Base-by-base conservation (phyloP, 30 jellyfish, hydroid and myxozoan genomes). In the Morbakka virulenta region DNA sequence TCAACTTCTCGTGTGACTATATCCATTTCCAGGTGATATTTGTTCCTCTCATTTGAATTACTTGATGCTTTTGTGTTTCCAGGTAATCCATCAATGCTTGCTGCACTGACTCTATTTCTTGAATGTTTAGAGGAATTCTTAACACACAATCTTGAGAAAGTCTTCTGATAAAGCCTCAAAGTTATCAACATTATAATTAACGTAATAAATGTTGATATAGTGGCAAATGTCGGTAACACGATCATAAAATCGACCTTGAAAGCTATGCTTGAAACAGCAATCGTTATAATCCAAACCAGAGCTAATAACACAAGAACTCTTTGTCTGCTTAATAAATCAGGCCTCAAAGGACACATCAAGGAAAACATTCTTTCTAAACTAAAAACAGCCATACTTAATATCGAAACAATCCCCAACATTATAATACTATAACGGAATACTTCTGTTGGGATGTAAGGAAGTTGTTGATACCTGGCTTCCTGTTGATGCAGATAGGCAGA, bases 331-430 rank as follows among this genome's bases (percentile, higher is more conserved):
- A 83, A 20, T 24, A 47, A 9, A 23, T 72, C 78, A 52, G 72
- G 73, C 1, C n/a, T 34, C 30, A 30, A 41, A 21, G 83, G 87
- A 27, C 41, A 63, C 50, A 69, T 87, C 34, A 83, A 69, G 29
- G 95, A 83, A 52, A 83, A 62, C 25, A 50, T 69, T 28, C 95
- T 53, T 67, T 83, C 95, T 12, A 73, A 62, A 67, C 74, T 83
- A 32, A 83, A 76, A 53, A 83, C 49, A 3, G 95, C 95, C 95
- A 83, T 83, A 67, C 72, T 72, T 20, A 83, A 35, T n/a, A 83
- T 75, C 2, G 95, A 72, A 1, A 85, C 73, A 11, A 85, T 62
- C 1, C 95, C 95, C 11, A 83, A 71, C 11, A 64, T 23, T n/a
- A 83, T 57, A 28, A 83, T 21, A 20, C 78, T 50, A 20, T 51